Conservation (phyloP, 2,113 vertebrate species). For the Aegypius monachus region DNA sequence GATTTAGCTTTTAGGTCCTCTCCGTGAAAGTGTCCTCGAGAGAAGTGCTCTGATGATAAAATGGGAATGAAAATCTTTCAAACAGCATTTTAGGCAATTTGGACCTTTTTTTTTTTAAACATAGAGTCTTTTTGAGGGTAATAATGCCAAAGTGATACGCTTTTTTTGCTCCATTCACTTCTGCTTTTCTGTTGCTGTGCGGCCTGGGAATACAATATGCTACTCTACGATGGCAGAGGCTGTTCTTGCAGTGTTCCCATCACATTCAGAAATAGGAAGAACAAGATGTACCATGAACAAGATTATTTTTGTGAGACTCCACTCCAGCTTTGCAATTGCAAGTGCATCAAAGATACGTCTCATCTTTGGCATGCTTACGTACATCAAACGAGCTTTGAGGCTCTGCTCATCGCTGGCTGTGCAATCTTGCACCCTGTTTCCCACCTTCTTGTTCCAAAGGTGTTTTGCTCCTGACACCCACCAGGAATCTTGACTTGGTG, state of each 20-base stretch:
- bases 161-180: constrained; percentile 14
- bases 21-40: background rate
- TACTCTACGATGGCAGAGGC: constrained; percentile 9
- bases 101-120: background rate
- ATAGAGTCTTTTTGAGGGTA: background rate
- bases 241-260: constrained; percentile 23
- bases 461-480: background rate
- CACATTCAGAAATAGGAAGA: constrained; percentile 52
- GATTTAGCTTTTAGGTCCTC: background rate
- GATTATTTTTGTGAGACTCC: constrained; percentile 49
- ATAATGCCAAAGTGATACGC: background rate
- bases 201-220: constrained; percentile 37
- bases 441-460: background rate
- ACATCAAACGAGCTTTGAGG: background rate
- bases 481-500: background rate
- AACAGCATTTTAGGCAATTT: background rate
- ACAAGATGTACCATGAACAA: constrained; percentile 6
- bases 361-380: constrained; percentile 12
- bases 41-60: background rate
- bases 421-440: background rate
- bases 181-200: background rate
- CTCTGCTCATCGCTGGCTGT: background rate
- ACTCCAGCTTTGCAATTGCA: constrained; percentile 38
- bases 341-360: background rate
- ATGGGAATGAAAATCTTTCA: background rate